Base-by-base conservation (phyloP, 1,140 invertebrate species). In the Diploscapter pachys region DNA sequence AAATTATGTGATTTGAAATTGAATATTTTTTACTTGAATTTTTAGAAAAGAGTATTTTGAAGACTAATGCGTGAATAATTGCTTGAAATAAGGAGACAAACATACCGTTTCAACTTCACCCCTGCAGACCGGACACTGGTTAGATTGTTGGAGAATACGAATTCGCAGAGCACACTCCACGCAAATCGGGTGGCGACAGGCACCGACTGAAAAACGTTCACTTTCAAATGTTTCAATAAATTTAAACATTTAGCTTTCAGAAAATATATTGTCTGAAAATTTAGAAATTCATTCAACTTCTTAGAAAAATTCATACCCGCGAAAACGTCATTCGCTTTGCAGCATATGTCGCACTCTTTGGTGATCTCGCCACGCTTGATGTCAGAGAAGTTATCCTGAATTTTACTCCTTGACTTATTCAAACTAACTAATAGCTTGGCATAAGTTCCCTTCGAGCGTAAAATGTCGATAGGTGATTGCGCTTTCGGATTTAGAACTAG, bases 151-250 rank as follows among this genome's bases (percentile, higher is more conserved):
- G 9, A 78, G 62, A 13, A 78, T 59, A 9, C 77, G 54, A 55
- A 78, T 78, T 3, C 77, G 67, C 51, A 78, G 61, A 2, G 69
- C 74, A 55, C 77, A 78, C 63, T 78, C 77, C n/a, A 79, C 66
- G 57, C 77, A 78, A 9, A 78, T 56, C 4, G 73, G 77, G 70
- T 78, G 77, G 4, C 73, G 56, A 52, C 63, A 77, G 50, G 9
- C 13, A 65, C 13, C 13, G 51, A 65, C 31, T 65, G 8, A 31
- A 31, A 31, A 31, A 31, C 31, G 31, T 31, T 1, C 31, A 31
- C 31, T 31, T 31, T 31, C 31, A 31, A 31, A 31, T 31, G 31
- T 1, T 31, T 31, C 31, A 31, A 31, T 31, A 31, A 31, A 31
- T 31, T 0, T 0, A 31, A 31, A 31, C 31, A 31, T 31, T 31